phyloP scores from a whole-genome alignment of 2,113 vertebrate species.

The Paedocypris sp. region DNA sequence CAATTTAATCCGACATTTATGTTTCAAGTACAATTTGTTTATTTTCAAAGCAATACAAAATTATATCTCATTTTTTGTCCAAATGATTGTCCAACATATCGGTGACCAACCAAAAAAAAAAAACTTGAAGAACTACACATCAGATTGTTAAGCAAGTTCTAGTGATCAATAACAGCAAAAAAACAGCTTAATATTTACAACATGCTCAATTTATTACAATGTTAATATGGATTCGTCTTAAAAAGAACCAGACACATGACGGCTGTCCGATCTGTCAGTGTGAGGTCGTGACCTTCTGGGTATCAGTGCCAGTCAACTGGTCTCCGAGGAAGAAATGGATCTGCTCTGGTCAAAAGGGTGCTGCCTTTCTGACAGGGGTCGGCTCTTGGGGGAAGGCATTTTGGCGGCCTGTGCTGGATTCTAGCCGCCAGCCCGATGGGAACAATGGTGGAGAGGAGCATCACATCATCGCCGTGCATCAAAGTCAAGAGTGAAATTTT shows the following conservation, averaged over 20 bases:
- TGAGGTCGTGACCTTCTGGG: slow-evolving; percentile 50
- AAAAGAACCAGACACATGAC: slow-evolving; percentile 34
- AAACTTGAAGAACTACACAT: background rate
- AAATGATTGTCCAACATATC: too few relatives aligned
- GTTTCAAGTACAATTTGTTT: too few relatives aligned
- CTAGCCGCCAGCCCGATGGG: slow-evolving; percentile 24
- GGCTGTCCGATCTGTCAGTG: slow-evolving; percentile 42
- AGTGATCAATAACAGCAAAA: too few relatives aligned
- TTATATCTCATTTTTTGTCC: too few relatives aligned
- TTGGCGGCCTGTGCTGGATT: slow-evolving; percentile 36
- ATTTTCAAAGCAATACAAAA: too few relatives aligned
- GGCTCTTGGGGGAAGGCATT: slow-evolving; percentile 37
- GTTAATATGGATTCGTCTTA: background rate
- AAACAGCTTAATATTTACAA: too few relatives aligned
- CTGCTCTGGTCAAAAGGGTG: slow-evolving; percentile 37
- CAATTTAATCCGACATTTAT: too few relatives aligned
- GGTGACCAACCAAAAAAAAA: background rate
- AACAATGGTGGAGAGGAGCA: slow-evolving; percentile 5
- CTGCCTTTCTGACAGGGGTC: slow-evolving; percentile 48
- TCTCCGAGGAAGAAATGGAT: slow-evolving; percentile 39
- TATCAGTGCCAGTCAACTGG: slow-evolving; percentile 51
- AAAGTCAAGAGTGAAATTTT: slow-evolving; percentile 8
- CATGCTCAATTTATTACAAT: too few relatives aligned
- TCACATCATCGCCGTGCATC: slow-evolving; percentile 9
- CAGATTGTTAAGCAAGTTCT: too few relatives aligned